phyloP scores from a whole-genome alignment of 2,113 vertebrate genomes.

The Grus americana region DNA sequence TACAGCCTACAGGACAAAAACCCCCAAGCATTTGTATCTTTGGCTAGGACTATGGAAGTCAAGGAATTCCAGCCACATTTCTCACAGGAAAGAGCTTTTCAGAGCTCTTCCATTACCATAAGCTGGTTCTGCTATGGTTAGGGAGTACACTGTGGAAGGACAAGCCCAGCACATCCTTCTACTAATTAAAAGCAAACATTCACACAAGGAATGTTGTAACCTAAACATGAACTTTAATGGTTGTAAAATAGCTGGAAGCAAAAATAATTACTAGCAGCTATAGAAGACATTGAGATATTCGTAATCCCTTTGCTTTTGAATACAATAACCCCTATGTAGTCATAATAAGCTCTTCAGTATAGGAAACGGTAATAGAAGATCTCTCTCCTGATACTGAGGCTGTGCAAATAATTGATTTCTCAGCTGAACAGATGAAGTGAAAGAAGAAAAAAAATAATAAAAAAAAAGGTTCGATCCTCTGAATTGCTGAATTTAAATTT shows the following conservation, averaged over 20 bases:
- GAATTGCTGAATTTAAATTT: not conserved
- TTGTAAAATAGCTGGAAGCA: slow-evolving; percentile 42
- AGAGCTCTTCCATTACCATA: not conserved
- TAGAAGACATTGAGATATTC: slow-evolving; percentile 40
- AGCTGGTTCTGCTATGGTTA: not conserved
- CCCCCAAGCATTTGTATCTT: not conserved
- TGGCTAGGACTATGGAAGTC: not conserved
- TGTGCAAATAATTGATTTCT: slow-evolving; percentile 60
- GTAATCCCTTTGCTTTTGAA: slow-evolving; percentile 48
- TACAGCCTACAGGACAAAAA: not conserved
- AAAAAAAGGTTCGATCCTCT: not conserved
- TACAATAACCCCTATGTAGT: slow-evolving; percentile 40
- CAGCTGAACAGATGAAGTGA: not conserved
- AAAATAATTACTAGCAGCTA: slow-evolving; percentile 53
- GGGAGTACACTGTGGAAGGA: not conserved
- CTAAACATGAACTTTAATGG: slow-evolving; percentile 47
- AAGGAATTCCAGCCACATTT: not conserved
- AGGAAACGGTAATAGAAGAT: slow-evolving; percentile 44
- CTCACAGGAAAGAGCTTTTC: not conserved
- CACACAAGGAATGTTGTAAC: slow-evolving; percentile 25
- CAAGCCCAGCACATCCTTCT: not conserved
- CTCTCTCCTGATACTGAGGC: slow-evolving; percentile 9
- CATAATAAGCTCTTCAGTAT: slow-evolving; percentile 40
- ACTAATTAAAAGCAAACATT: slow-evolving; percentile 59
- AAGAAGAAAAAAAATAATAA: not conserved